Evolutionary conservation across 1,140 invertebrate species (phyloP), one percentile per base, ranked within the genome.

Genomic region (Drosophila subpulchrella): DNA sequence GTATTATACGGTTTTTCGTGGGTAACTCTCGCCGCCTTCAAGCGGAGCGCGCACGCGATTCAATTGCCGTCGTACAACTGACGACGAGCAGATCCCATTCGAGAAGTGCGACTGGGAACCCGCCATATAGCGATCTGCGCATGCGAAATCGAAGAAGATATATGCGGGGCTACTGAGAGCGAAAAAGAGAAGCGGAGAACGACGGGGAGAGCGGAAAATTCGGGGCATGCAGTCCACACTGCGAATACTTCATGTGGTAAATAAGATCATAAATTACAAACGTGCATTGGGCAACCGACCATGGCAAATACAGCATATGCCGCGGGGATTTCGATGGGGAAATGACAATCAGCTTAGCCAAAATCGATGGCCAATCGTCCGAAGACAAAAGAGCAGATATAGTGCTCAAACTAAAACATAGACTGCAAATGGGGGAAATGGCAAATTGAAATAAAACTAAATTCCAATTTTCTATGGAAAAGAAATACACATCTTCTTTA

Each of bases 41-140:
- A 86, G 84, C 76, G 44, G 57, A 89, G 51, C 79, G 76, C 83
- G 75, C 79, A 79, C 78, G 71, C 82, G 71, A 70, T 88, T 79
- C 75, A 76, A 82, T 88, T 83, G 83, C 60, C 67, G 83, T 44
- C 71, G 66, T 76, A 60, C 83, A 76, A 88, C 83, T 88, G 59
- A 63, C 44, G 47, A 58, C 59, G 15, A 51, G 57, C 61, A 51
- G 63, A 81, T 86, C 68, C 70, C 57, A 85, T 41, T 42, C 55
- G 55, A 67, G 62, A 66, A 47, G 38, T 42, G 47, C 55, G 56
- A 50, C 55, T 77, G 51, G 61, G 47, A 34, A 46, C 36, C 20
- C 15, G 39, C 30, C 44, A 39, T 30, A 62, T 41, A 74, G 63
- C 70, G 57, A 79, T 79, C 62, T 82, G 82, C 83, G 83, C 82